Percentiles rank a stretch among this genome's conserved stretches.
Conservation (phyloP, 2,113 vertebrate genomes). For the Odocoileus hemionus region DNA sequence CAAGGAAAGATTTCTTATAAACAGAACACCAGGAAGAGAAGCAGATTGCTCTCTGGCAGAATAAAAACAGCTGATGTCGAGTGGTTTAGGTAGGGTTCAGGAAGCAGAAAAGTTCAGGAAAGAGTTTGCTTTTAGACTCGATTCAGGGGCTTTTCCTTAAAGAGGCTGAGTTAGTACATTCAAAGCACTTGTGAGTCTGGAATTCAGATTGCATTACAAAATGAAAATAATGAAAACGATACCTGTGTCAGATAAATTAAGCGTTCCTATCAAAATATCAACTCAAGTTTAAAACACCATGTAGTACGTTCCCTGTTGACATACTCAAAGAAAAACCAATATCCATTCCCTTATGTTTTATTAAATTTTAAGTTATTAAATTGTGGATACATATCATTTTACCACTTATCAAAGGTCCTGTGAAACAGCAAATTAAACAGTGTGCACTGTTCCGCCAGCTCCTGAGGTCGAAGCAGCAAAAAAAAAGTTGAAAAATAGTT, state of each 20-base stretch:
- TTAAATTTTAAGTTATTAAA: constrained; percentile 78
- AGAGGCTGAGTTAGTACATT: neutral
- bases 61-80: neutral
- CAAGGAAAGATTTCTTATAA: neutral
- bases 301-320: constrained; percentile 68
- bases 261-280: constrained; percentile 67
- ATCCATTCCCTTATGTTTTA: constrained; percentile 76
- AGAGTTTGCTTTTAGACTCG: neutral
- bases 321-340: constrained; percentile 73
- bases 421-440: constrained; percentile 53
- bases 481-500: constrained; percentile 66
- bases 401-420: constrained; percentile 75
- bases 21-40: neutral
- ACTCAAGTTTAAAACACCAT: constrained; percentile 61
- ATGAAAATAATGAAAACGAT: constrained; percentile 62
- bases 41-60: neutral
- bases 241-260: constrained; percentile 67
- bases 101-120: neutral
- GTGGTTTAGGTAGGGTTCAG: neutral
- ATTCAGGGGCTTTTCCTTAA: neutral
- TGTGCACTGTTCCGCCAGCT: neutral
- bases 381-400: constrained; percentile 65
- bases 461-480: constrained; percentile 55
- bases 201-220: constrained; percentile 23
- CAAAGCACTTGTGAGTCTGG: neutral